Percentiles rank a stretch among this genome's conserved stretches.
Conservation (phyloP, 92 coral and sea anemone species). For the Bergia sp. region DNA sequence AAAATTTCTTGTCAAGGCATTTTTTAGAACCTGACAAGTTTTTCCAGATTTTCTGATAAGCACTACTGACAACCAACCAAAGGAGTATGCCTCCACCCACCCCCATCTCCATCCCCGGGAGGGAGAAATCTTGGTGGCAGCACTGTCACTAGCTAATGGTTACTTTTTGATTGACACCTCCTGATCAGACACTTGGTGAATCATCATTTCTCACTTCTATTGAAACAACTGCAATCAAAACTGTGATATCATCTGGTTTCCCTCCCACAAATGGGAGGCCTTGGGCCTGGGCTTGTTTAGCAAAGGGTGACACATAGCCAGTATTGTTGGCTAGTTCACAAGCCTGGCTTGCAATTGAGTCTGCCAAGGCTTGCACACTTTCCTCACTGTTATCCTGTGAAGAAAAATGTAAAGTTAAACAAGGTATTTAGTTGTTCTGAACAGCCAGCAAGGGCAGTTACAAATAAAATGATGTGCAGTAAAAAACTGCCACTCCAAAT, state of each 20-base stretch:
- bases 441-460: too few species aligned
- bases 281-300: conserved; percentile 89
- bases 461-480: too few species aligned
- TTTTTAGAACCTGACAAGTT: too few species aligned
- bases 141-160: not conserved
- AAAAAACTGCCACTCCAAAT: too few species aligned
- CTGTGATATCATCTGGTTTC: conserved; percentile 98
- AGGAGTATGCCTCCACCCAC: too few species aligned
- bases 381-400: conserved; percentile 78
- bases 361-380: conserved; percentile 82
- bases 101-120: too few species aligned
- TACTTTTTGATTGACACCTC: not conserved
- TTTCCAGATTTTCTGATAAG: too few species aligned
- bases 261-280: conserved; percentile 90
- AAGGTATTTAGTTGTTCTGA: not conserved
- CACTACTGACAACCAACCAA: too few species aligned
- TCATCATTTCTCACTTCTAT: conserved; percentile 49
- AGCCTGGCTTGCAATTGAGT: conserved; percentile 85
- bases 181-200: conserved; percentile 41
- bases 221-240: conserved; percentile 86
- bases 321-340: conserved; percentile 82
- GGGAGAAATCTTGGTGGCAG: too few species aligned
- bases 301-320: conserved; percentile 88
- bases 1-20: too few species aligned
- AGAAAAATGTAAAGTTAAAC: not conserved